Base-by-base conservation (phyloP, 2,113 vertebrate genomes). In the Equus quagga region DNA sequence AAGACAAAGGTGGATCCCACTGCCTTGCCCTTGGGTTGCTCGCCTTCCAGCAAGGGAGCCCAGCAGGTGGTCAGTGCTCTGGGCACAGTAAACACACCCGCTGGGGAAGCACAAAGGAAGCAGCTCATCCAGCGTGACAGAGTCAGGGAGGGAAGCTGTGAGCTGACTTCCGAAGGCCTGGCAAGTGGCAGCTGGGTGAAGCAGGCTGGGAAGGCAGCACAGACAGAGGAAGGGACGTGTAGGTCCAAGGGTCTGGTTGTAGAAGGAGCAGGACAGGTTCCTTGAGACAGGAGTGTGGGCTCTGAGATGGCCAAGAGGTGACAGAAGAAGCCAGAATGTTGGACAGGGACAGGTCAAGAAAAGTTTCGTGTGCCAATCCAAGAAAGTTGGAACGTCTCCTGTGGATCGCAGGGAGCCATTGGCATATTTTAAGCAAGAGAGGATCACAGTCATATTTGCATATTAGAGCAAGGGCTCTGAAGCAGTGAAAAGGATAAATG, bases 391-490 rank as follows among this genome's bases (percentile, higher is more conserved):
- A 51, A 51, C 49, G 46, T 60, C 41, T 62, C 44, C 17, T 36
- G 19, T 9, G 14, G 41, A 11, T 24, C 64, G 60, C 13, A 21
- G 51, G 92, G 26, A 70, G 46, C n/a, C 49, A 17, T 8, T 14
- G 80, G 31, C 81, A 23, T 21, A 41, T 65, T 75, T 92, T 89
- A 80, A 89, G n/a, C 26, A n/a, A 95, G 41, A 49, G 49, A 94
- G 11, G 33, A 46, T 64, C 0, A 3, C 1, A 72, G 75, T 51
- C 54, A 15, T 44, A 69, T 83, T 33, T 94, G 31, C 62, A 24
- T 51, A 14, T 96, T 72, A 78, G 67, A 85, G 64, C 26, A 92
- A 79, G 78, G 73, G 36, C 17, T 72, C 8, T 23, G 26, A 75
- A 86, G 49, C 80, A 80, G 60, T n/a, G 28, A 33, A 58, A 78